A percentile compares a stretch with the other conserved stretches of the same genome.
These are phyloP conservation scores for Galerucella calmariensis DNA, from an alignment of 2,888 invertebrate species.

Conservation along the genomic window DNA sequence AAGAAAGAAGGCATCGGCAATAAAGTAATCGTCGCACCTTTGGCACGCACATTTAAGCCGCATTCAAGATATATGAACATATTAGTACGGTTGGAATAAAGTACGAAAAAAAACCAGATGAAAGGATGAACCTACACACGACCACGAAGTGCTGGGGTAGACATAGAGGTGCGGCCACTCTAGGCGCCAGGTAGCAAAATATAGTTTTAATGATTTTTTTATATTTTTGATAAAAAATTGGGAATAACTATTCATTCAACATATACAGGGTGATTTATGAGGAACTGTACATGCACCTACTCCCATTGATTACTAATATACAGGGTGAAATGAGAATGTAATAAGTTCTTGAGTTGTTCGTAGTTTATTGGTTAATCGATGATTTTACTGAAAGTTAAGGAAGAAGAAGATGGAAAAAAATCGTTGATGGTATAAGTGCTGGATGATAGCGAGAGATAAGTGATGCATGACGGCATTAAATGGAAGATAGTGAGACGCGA, in stretches of 20 bases:
- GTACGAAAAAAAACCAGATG: not conserved
- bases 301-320: too few relatives aligned
- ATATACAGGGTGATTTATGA: too few relatives aligned
- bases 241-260: too few relatives aligned
- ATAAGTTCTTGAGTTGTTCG: too few relatives aligned
- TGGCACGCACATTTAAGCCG: conserved; percentile 29
- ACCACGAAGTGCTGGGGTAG: not conserved
- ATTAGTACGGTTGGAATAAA: conserved; percentile 6
- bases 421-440: conserved; percentile 18
- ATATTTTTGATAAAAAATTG: too few relatives aligned
- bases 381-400: conserved; percentile 11
- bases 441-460: conserved; percentile 23
- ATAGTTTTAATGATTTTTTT: too few relatives aligned
- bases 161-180: too few relatives aligned
- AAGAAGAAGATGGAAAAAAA: not conserved
- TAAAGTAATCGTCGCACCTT: conserved; percentile 36
- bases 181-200: too few relatives aligned
- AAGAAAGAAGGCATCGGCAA: conserved; percentile 32
- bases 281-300: too few relatives aligned
- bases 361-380: not conserved
- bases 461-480: conserved; percentile 37
- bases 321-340: too few relatives aligned
- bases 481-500: conserved; percentile 37
- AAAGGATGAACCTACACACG: conserved; percentile 11
- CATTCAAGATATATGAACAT: conserved; percentile 24